Conservation (phyloP, 2,113 vertebrate species). For the Polypterus bichir region DNA sequence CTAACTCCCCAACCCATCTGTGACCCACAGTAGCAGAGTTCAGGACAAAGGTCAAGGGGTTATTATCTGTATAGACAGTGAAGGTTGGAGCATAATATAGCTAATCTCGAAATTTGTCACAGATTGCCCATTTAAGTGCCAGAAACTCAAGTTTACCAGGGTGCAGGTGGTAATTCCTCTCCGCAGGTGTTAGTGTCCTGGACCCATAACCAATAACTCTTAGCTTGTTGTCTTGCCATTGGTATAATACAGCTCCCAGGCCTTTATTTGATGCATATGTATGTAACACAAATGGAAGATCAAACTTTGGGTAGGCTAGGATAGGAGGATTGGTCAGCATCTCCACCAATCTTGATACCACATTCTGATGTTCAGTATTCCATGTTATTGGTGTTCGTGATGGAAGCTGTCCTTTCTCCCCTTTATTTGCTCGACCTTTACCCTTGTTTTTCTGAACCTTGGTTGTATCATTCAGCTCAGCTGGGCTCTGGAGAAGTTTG, state of each 20-base stretch:
- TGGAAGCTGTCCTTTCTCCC: no score
- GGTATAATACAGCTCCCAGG: background rate
- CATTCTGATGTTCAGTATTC: no score
- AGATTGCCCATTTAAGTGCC: conserved; percentile 2
- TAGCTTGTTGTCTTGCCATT: background rate
- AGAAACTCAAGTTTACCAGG: conserved; percentile 17
- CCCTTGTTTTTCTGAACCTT: no score
- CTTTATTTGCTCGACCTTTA: no score
- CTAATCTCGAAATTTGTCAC: background rate
- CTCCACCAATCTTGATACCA: background rate
- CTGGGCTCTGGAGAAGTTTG: no score
- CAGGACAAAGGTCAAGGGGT: conserved; percentile 14
- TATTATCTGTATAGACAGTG: conserved; percentile 13
- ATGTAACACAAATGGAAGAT: background rate
- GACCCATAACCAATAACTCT: background rate
- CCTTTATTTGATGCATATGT: background rate
- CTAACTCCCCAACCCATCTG: conserved; percentile 14
- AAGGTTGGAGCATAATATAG: conserved; percentile 9
- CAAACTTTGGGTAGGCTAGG: background rate
- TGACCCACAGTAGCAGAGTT: conserved; percentile 2
- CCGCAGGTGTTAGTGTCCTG: background rate
- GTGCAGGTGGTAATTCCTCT: conserved; percentile 9
- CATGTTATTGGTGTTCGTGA: no score
- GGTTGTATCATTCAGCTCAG: no score
- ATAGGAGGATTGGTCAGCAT: background rate